These are phyloP conservation scores for Tachuris rubrigastra DNA, from an alignment of 2,113 vertebrate genomes.

Conservation along the genomic window DNA sequence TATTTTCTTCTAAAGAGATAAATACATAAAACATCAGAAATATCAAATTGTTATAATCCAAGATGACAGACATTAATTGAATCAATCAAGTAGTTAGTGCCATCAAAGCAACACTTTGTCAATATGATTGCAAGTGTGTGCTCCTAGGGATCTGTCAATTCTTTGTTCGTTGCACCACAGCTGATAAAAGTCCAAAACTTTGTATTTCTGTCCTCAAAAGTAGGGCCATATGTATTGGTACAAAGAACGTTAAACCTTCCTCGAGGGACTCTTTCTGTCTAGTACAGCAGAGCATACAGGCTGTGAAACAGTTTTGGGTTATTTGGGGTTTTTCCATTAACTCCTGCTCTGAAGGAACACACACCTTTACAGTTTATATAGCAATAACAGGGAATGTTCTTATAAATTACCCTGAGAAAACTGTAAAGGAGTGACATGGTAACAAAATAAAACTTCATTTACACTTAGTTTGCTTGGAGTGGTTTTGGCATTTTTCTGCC, in stretches of 20 bases:
- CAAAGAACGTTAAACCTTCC: neutral
- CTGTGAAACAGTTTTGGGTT: neutral
- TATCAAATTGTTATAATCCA: neutral
- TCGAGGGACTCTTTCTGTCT: neutral
- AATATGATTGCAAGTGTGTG: neutral
- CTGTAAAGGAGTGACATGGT: neutral
- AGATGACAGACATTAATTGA: neutral
- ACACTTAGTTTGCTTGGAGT: neutral
- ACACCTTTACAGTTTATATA: neutral
- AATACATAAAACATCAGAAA: neutral
- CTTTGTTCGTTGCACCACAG: neutral
- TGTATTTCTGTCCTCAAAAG: neutral
- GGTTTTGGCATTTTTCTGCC: neutral
- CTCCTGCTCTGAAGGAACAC: neutral
- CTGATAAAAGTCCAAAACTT: neutral
- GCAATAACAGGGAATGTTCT: neutral
- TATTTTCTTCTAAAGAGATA: neutral
- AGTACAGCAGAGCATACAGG: neutral
- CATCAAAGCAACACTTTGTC: neutral
- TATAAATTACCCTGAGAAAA: neutral
- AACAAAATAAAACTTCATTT: neutral
- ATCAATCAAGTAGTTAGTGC: neutral
- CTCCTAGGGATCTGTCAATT: neutral
- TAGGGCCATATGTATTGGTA: neutral
- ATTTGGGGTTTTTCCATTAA: neutral